These are phyloP conservation scores for Phyllostomus hastatus DNA, from an alignment of 2,113 vertebrate species.

Conservation along the genomic window DNA sequence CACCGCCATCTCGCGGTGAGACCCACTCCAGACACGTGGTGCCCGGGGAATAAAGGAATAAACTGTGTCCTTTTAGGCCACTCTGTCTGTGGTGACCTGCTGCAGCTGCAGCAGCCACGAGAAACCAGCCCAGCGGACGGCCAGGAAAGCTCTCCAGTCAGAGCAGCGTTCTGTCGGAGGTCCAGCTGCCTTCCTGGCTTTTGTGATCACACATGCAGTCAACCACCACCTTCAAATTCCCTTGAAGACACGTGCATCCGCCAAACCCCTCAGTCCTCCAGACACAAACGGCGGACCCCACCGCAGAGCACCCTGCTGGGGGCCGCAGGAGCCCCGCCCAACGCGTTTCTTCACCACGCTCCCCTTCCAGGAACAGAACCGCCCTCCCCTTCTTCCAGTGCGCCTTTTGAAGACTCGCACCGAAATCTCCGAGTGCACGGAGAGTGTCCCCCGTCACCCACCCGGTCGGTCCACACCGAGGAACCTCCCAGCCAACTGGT, in stretches of 20 bases:
- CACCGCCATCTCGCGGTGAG: background rate
- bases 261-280: background rate
- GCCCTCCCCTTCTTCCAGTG: background rate
- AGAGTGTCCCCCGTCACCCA: background rate
- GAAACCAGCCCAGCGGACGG: fast-evolving
- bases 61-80: background rate
- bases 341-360: background rate
- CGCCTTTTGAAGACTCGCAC: background rate
- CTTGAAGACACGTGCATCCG: background rate
- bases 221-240: background rate
- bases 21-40: background rate
- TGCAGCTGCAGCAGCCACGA: background rate
- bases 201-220: background rate
- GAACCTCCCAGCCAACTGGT: background rate
- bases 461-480: background rate
- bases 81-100: background rate
- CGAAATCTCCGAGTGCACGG: background rate
- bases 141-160: background rate
- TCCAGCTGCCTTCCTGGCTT: background rate
- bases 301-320: background rate
- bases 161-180: background rate
- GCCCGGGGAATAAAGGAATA: too few species aligned
- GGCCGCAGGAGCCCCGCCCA: background rate
- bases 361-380: background rate
- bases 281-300: background rate